phyloP scores from a whole-genome alignment of 2,113 vertebrate genomes.

The Sisor rabdophorus region DNA sequence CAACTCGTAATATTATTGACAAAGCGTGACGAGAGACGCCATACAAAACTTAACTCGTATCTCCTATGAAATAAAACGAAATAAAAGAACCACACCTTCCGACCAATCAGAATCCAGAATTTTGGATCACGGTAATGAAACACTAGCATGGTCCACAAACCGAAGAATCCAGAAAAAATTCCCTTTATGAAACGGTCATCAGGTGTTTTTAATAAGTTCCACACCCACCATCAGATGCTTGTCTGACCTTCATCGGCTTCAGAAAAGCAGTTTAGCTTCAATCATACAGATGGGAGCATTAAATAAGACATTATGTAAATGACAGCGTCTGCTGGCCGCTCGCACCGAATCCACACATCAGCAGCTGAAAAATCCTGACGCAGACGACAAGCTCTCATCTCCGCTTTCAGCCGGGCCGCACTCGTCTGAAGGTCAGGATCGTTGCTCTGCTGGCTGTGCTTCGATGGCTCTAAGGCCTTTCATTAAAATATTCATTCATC shows the following conservation, averaged over 20 bases:
- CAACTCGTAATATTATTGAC: not conserved
- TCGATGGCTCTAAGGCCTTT: too few relatives aligned
- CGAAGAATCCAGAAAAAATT: not conserved
- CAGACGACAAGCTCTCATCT: slow-evolving; percentile 9
- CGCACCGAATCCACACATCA: slow-evolving; percentile 26
- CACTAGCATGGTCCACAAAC: not conserved
- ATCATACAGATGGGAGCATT: not conserved
- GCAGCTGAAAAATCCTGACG: slow-evolving; percentile 22
- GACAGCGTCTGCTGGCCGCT: not conserved
- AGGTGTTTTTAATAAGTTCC: not conserved
- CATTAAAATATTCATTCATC: too few relatives aligned
- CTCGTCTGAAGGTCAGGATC: slow-evolving; percentile 21
- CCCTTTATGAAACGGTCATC: not conserved
- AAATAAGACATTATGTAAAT: slow-evolving; percentile 17
- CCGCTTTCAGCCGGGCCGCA: not conserved
- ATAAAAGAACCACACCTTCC: not conserved
- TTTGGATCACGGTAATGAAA: not conserved
- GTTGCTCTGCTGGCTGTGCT: not conserved
- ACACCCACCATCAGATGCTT: not conserved
- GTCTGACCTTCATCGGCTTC: not conserved
- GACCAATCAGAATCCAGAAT: not conserved
- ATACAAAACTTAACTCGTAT: too few relatives aligned
- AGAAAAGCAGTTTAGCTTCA: slow-evolving; percentile 8
- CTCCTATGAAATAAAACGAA: too few relatives aligned
- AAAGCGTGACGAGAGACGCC: not conserved